Base-by-base conservation (phyloP, 2,888 invertebrate species). In the Dugesia japonica region DNA sequence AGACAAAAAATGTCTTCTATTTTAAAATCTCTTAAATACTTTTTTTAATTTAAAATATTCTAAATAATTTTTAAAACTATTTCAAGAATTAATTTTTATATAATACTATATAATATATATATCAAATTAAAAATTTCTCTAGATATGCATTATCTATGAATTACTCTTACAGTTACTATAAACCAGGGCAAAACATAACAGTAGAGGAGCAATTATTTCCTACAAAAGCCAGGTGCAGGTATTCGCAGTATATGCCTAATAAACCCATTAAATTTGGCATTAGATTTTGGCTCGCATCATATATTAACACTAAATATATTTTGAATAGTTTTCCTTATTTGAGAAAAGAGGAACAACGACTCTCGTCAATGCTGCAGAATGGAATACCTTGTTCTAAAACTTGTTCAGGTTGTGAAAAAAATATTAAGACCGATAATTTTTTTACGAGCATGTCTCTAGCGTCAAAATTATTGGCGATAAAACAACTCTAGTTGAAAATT, bases 321-420 rank as follows among this genome's bases (percentile, higher is more conserved):
- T 56, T 56, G 56, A 38, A 38, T 38, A 17, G 56, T 56, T 56
- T 56, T 56, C 20, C 56, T 56, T 56, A 56, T 23, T 56, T n/a
- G 4, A n/a, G 1, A n/a, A 23, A 56, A 56, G 56, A 56, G 56
- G 56, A 56, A 56, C 56, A 56, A 56, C n/a, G 56, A 56, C 56
- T 23, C 7, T 56, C 56, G 56, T 56, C 56, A 23, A 56, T n/a
- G 56, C 23, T 56, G 23, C n/a, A 9, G 17, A 56, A n/a, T 23
- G 56, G n/a, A 56, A 56, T 56, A 56, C 23, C 4, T 13, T 56
- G 56, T 56, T 56, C 4, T 56, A n/a, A n/a, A 56, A 56, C 56
- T 56, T 56, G 56, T 56, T n/a, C 56, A 56, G 9, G 56, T 13
- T 56, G 56, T 56, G 56, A n/a, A 56, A 56, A n/a, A 56, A 56